Evolutionary conservation across 2,113 vertebrate species (phyloP), one percentile per base, ranked within the genome.

Genomic region (Agapornis roseicollis): DNA sequence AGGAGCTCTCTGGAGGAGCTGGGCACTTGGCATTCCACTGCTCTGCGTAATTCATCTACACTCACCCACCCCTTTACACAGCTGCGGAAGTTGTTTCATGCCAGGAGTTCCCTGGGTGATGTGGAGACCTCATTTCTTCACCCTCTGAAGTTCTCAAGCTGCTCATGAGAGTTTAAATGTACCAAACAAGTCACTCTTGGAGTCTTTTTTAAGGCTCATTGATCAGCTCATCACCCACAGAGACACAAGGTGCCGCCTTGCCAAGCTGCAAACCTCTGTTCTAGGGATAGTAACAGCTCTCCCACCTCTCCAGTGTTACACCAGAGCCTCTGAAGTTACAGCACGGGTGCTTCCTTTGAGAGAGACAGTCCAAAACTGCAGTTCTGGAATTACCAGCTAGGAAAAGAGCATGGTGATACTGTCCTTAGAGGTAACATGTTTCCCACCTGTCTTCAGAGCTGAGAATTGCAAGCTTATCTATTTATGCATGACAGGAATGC

Each of bases 191-290:
- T 44, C 47, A 11, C 29, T 77, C 37, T 29, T 18, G 17, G 24
- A 65, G 7, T 60, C 12, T 49, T 65, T 71, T 64, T 19, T 41
- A 33, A 49, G n/a, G 11, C 27, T 66, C 25, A 4, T 41, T 22
- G 27, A 42, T 84, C 6, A 42, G 27, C 68, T 85, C 1, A 0
- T 33, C 22, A 4, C 49, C 42, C 10, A 31, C n/a, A 73, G 66
- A 47, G 68, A 27, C 1, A 1, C 0, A 0, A 77, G n/a, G n/a
- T 84, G 56, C 47, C 10, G 2, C 46, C 25, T 74, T 11, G 7
- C 44, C 17, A 5, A 68, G 60, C 28, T 65, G 49, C 17, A 27
- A 7, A 39, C 28, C 33, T 39, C 41, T 0, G 3, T 47, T 82
- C 65, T 20, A 11, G 37, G 29, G 72, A 1, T 12, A 55, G n/a